A percentile compares a stretch with the other conserved stretches of the same genome.
phyloP scores from a whole-genome alignment of 2,797 vertebrate species.

The Rhinatrema bivittatum region DNA sequence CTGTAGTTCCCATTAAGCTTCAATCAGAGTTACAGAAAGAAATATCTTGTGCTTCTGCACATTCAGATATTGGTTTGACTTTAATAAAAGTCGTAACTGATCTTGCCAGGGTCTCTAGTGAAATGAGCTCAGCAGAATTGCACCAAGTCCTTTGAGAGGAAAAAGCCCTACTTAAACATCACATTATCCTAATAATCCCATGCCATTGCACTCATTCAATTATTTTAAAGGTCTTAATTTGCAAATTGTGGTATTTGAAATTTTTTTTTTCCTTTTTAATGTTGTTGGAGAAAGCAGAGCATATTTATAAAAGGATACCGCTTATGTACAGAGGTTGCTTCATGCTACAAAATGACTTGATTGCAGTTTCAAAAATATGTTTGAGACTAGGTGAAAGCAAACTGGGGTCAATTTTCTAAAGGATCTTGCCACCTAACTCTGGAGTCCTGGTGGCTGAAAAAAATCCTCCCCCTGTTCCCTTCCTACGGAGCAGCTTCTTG shows the following conservation, averaged over 20 bases:
- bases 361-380: too few species aligned
- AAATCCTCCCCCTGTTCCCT: too few species aligned
- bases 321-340: conserved; percentile 16
- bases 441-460: too few species aligned
- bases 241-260: conserved; percentile 53
- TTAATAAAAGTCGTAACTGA: conserved; percentile 60
- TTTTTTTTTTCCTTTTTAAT: conserved; percentile 45
- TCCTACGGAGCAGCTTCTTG: too few species aligned
- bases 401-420: too few species aligned
- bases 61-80: conserved; percentile 56
- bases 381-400: too few species aligned
- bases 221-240: conserved; percentile 59
- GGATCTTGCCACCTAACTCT: too few species aligned
- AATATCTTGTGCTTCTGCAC: conserved; percentile 48
- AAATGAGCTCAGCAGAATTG: conserved; percentile 54
- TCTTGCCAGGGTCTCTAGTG: conserved; percentile 50
- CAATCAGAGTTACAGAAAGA: conserved; percentile 57
- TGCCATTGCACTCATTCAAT: conserved; percentile 37
- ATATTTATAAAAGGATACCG: conserved; percentile 17
- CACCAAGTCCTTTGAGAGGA: conserved; percentile 45
- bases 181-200: conserved; percentile 51
- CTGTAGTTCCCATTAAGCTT: conserved; percentile 59
- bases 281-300: conserved; percentile 31
- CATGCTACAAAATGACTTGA: background rate
- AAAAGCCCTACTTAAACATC: conserved; percentile 46